phyloP scores from a whole-genome alignment of 2,888 invertebrate species.

The Mythimna lalbum region DNA sequence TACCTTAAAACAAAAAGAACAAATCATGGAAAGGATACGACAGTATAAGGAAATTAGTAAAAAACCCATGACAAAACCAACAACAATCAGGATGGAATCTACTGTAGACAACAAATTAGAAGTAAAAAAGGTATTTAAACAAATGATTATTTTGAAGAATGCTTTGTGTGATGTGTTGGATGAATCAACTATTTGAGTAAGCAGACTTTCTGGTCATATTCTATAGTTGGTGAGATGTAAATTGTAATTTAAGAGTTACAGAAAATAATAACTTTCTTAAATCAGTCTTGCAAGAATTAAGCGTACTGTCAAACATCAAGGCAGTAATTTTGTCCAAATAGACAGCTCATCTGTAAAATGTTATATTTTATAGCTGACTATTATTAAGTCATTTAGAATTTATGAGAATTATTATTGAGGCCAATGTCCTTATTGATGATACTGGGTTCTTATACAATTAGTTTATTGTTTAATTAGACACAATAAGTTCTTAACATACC shows the following conservation, averaged over 20 bases:
- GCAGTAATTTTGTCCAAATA: not conserved
- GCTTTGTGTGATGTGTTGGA: too few species aligned
- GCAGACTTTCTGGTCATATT: not conserved
- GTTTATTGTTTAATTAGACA: too few species aligned
- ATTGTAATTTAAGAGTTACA: not conserved
- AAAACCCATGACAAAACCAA: conserved; percentile 79
- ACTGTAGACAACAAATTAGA: conserved; percentile 70
- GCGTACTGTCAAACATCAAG: not conserved
- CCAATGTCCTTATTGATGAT: too few species aligned
- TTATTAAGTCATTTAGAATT: not conserved
- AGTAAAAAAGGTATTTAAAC: conserved; percentile 59
- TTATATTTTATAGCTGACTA: too few species aligned
- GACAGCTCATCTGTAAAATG: too few species aligned
- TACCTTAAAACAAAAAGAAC: conserved; percentile 86
- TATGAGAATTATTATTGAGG: not conserved
- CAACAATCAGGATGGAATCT: conserved; percentile 75
- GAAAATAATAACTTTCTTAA: not conserved
- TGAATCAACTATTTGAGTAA: too few species aligned
- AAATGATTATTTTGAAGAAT: not conserved
- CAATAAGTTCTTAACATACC: too few species aligned
- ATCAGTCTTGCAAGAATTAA: not conserved
- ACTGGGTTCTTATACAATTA: too few species aligned
- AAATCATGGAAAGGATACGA: conserved; percentile 87
- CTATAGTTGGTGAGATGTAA: not conserved
- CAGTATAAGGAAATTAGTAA: conserved; percentile 89